Evolutionary conservation across 2,888 invertebrate species (phyloP).

Genomic region (Heliconius sara): DNA sequence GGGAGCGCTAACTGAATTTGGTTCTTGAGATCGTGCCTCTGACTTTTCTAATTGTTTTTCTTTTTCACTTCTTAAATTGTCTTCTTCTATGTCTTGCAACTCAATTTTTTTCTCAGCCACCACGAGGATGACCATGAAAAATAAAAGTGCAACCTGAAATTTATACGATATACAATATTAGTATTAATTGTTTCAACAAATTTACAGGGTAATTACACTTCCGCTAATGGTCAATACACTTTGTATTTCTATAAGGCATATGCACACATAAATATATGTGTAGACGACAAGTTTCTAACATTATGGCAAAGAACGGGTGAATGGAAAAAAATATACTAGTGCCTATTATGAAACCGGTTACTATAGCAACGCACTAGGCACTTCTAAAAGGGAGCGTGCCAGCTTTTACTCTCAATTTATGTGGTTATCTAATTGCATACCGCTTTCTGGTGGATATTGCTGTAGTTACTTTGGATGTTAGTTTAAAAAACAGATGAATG

Average conservation of each 20-base stretch:
- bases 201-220: constrained; percentile 54
- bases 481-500: constrained; percentile 7
- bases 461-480: constrained; percentile 54
- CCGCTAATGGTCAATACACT: constrained; percentile 56
- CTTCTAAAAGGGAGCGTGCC: constrained; percentile 68
- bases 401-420: constrained; percentile 79
- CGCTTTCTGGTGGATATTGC: constrained; percentile 54
- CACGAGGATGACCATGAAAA: constrained; percentile 66
- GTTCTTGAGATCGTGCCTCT: constrained; percentile 55
- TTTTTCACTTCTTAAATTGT: constrained; percentile 86
- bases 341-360: constrained; percentile 75
- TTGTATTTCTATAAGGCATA: constrained; percentile 59
- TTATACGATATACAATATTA: constrained; percentile 63
- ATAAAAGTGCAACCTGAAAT: constrained; percentile 71
- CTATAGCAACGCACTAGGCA: constrained; percentile 54
- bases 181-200: constrained; percentile 53
- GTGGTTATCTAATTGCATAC: constrained; percentile 63
- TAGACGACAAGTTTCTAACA: constrained; percentile 53
- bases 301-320: constrained; percentile 67
- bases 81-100: constrained; percentile 89
- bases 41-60: constrained; percentile 64
- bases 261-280: constrained; percentile 53
- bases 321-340: constrained; percentile 76
- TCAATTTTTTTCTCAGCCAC: constrained; percentile 86
- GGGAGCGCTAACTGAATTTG: constrained; percentile 51